Base-by-base conservation (phyloP, 2,113 vertebrate species). In the Chamaea fasciata region DNA sequence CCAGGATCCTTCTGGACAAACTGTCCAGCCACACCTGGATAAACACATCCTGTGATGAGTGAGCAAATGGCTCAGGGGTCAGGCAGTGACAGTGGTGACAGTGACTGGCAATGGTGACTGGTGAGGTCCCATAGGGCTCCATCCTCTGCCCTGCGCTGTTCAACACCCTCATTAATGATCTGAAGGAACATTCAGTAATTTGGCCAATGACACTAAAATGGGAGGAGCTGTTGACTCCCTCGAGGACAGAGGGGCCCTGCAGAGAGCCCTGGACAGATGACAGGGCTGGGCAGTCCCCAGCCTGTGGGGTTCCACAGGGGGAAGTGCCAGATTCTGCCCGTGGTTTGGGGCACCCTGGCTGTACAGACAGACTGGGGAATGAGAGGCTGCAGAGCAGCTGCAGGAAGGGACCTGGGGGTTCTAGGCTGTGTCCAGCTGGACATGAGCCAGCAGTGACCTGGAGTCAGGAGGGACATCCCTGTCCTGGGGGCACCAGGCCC, bases 371-470 rank as follows among this genome's bases (percentile, higher is more conserved):
- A 39, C n/a, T 68, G 52, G 35, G 71, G 30, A n/a, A 33, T 18
- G 53, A 59, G 55, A 42, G 55, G 65, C 35, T 82, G 44, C 4
- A 47, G 22, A 47, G n/a, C 77, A 81, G 52, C 49, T 53, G 26
- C 15, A 37, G 33, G 24, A 50, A 31, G 15, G 31, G 10, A 6
- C 19, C 37, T 60, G 80, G 37, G 37, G 31, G 7, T 7, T 3
- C 46, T 19, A 0, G 37, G 1, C 37, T 0, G 3, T 52, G 67
- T 14, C 56, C 65, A 70, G 10, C 1, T 52, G 67, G 46, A 52
- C 20, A 52, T 15, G 31, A 42, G 37, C 2, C 37, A 50, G 31
- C 24, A 52, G 55, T 30, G 55, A 0, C 24, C 64, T 50, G 55
- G 44, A 23, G 24, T 24, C 46, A 20, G 55, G 10, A 71, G 46